A percentile compares a stretch with the other conserved stretches of the same genome.
phyloP scores from a whole-genome alignment of 1,140 invertebrate genomes.

The Drosophila pandora region DNA sequence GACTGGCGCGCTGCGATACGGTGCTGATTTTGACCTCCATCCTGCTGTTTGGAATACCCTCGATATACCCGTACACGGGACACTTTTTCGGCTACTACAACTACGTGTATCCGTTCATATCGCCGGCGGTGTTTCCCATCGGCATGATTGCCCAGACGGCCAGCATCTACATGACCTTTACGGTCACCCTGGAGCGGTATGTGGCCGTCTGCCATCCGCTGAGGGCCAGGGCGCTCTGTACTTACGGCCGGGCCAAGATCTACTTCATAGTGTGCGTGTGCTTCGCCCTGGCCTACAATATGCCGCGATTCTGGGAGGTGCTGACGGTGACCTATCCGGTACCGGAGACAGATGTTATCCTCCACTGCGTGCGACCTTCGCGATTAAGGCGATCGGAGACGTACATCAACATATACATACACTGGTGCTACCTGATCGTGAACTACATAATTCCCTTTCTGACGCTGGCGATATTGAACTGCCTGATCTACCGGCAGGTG shows the following conservation, averaged over 20 bases:
- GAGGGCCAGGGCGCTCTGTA: slow-evolving; percentile 94
- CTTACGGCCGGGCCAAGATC: slow-evolving; percentile 93
- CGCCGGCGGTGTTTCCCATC: slow-evolving; percentile 93
- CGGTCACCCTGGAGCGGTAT: slow-evolving; percentile 97
- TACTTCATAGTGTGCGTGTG: slow-evolving; percentile 93
- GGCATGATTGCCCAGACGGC: slow-evolving; percentile 95
- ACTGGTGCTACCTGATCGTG: slow-evolving; percentile 96
- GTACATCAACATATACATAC: slow-evolving; percentile 95
- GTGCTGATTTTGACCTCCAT: slow-evolving; percentile 94
- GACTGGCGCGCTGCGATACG: slow-evolving; percentile 95
- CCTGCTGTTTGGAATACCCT: slow-evolving; percentile 93
- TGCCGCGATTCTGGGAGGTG: slow-evolving; percentile 91
- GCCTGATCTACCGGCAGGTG: slow-evolving; percentile 94
- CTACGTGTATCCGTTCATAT: slow-evolving; percentile 91
- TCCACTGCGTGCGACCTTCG: slow-evolving; percentile 90
- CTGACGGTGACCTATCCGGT: slow-evolving; percentile 52
- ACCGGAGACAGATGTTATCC: slow-evolving; percentile 64
- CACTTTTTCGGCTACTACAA: slow-evolving; percentile 91
- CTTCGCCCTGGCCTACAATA: slow-evolving; percentile 94
- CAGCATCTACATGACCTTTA: slow-evolving; percentile 97
- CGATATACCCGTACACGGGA: slow-evolving; percentile 92
- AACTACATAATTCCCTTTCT: slow-evolving; percentile 96
- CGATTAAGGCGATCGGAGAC: slow-evolving; percentile 87
- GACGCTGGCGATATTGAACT: slow-evolving; percentile 93
- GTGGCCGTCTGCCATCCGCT: slow-evolving; percentile 98